Conservation (phyloP, 2,113 vertebrate genomes). For the Triplophysa tibetana region DNA sequence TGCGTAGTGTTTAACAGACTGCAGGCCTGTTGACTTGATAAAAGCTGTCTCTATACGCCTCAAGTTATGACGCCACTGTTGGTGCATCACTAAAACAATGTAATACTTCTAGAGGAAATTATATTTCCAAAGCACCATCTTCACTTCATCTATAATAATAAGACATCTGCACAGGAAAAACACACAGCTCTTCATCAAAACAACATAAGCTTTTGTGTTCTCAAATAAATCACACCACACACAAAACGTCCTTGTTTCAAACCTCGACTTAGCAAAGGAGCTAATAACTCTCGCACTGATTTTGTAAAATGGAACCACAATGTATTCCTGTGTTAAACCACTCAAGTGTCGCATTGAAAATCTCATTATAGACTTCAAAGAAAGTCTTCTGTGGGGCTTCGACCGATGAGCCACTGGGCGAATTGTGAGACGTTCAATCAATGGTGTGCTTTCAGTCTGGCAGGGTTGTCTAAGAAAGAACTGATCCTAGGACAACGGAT, state of each 20-base stretch:
- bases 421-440: constrained; percentile 57
- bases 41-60: not conserved
- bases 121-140: constrained; percentile 39
- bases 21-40: constrained; percentile 28
- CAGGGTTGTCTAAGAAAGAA: not conserved
- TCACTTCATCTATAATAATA: constrained; percentile 34
- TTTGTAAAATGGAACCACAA: constrained; percentile 43
- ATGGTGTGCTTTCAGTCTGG: constrained; percentile 40
- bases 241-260: not conserved
- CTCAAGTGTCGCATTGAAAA: constrained; percentile 53
- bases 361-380: constrained; percentile 54
- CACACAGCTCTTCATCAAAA: constrained; percentile 18
- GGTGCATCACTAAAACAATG: constrained; percentile 34
- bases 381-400: constrained; percentile 47
- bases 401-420: constrained; percentile 48
- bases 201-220: not conserved
- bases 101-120: constrained; percentile 50
- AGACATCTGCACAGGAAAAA: constrained; percentile 21
- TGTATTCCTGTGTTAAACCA: constrained; percentile 50
- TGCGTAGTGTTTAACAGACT: not conserved
- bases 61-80: constrained; percentile 32
- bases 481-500: constrained; percentile 1
- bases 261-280: not conserved
- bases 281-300: not conserved
- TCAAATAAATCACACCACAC: not conserved